Base-by-base conservation (phyloP, 2,113 vertebrate genomes). In the Illadopsis cleaveri region DNA sequence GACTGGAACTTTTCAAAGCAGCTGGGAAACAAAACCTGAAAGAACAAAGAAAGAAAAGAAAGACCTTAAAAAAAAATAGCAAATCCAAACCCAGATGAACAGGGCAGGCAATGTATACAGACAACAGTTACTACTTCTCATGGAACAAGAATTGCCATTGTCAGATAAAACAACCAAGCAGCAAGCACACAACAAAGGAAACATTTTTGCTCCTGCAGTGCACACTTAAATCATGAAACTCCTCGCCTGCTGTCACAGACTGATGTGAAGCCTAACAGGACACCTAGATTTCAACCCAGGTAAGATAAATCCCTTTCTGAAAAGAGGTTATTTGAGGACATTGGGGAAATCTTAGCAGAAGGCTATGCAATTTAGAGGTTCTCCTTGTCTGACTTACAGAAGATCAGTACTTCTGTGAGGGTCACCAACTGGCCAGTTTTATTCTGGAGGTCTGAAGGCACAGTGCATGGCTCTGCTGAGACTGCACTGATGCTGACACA, bases 191-290 rank as follows among this genome's bases (percentile, higher is more conserved):
- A 53, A 56, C 30, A 72, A 85, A 79, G 30, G 56, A 94, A 68
- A 45, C 48, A 30, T 31, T 50, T 75, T 5, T 23, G 19, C 6
- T 27, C 28, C 12, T 62, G 28, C 56, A 31, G 15, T 5, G 3
- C 15, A 57, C 20, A 13, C 11, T 62, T n/a, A 47, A 38, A 75
- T 10, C 2, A 1, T 38, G 10, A 38, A 76, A 72, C 24, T 68
- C 24, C 31, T 31, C 0, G 0, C 23, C 17, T 2, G 1, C 24
- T 71, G 12, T 44, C 42, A 45, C 24, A 47, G 31, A 42, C 2
- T 33, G 71, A 9, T 51, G 7, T 4, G 18, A 15, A 87, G 12
- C 11, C 42, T 23, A 35, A 70, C 13, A 35, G 19, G 30, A 58
- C 40, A 87, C 14, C 33, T 47, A n/a, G 33, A 48, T 71, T 75